These are phyloP conservation scores for Premnoplex brunnescens DNA, from an alignment of 2,797 vertebrate genomes.

Conservation along the genomic window DNA sequence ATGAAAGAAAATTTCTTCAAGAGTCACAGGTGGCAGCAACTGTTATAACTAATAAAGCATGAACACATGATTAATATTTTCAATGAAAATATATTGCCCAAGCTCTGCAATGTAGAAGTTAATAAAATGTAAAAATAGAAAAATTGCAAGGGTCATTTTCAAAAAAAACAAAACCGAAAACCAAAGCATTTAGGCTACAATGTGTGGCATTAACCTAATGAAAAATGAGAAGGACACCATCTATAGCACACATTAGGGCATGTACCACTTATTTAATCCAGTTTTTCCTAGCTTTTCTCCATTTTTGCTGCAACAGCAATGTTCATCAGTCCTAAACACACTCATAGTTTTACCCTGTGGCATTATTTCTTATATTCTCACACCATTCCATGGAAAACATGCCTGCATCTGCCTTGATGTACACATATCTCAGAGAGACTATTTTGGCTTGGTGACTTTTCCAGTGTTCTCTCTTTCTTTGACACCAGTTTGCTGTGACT, in stretches of 20 bases:
- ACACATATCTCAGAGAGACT: background rate
- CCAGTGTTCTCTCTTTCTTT: background rate
- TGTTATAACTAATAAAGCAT: background rate
- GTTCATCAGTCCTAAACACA: background rate
- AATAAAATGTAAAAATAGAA: background rate
- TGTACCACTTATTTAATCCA: background rate
- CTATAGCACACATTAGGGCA: background rate
- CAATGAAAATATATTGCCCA: background rate
- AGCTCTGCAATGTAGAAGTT: background rate
- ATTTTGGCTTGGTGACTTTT: background rate
- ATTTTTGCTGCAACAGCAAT: background rate
- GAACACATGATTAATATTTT: background rate
- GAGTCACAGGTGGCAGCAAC: background rate
- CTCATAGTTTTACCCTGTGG: background rate
- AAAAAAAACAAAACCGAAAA: background rate
- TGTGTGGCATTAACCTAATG: background rate
- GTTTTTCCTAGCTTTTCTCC: background rate
- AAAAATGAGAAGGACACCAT: background rate
- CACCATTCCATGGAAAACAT: background rate
- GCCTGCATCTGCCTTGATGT: background rate
- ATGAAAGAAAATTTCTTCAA: background rate
- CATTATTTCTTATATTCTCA: background rate
- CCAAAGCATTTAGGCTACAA: rapidly evolving
- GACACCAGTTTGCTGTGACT: background rate
- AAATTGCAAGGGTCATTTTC: background rate